Evolutionary conservation across 2,113 vertebrate genomes (phyloP).

Genomic region (Lipophrys pholis): DNA sequence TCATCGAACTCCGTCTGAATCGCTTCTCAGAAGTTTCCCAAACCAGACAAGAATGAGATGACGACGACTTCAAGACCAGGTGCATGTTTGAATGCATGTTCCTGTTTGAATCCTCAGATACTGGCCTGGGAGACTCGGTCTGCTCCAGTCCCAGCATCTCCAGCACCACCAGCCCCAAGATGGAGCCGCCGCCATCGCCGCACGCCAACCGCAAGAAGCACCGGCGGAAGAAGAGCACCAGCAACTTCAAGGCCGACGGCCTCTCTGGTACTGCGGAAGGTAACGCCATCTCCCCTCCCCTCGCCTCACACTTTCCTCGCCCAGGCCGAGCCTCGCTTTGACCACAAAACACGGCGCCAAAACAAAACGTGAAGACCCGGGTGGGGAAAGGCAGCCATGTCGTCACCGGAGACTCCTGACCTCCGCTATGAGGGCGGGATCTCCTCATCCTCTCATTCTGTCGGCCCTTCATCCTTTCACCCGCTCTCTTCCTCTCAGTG

Average conservation of each 20-base stretch:
- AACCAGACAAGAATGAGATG: too few species aligned
- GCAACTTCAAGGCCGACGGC: conserved; percentile 96
- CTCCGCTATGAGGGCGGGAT: conserved; percentile 37
- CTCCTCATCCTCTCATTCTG: conserved; percentile 61
- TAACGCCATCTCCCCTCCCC: conserved; percentile 75
- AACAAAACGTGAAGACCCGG: conserved; percentile 31
- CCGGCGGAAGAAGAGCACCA: conserved; percentile 97
- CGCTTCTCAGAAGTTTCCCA: too few species aligned
- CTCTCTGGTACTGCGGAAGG: conserved; percentile 95
- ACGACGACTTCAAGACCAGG: neutral
- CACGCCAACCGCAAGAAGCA: conserved; percentile 99
- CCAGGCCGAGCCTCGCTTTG: conserved; percentile 9
- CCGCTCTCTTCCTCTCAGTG: neutral
- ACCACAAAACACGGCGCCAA: neutral
- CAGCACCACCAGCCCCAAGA: conserved; percentile 95
- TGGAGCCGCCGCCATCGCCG: conserved; percentile 95
- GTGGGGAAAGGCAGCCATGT: conserved; percentile 71
- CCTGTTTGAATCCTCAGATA: conserved; percentile 80
- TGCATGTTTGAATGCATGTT: neutral
- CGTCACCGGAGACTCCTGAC: conserved; percentile 36
- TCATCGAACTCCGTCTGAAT: too few species aligned
- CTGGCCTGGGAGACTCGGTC: conserved; percentile 91
- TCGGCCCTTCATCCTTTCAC: conserved; percentile 50
- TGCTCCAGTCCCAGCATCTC: conserved; percentile 97
- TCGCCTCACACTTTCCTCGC: conserved; percentile 58